These are phyloP conservation scores for Silurus glanis DNA, from an alignment of 2,113 vertebrate genomes.

Conservation along the genomic window DNA sequence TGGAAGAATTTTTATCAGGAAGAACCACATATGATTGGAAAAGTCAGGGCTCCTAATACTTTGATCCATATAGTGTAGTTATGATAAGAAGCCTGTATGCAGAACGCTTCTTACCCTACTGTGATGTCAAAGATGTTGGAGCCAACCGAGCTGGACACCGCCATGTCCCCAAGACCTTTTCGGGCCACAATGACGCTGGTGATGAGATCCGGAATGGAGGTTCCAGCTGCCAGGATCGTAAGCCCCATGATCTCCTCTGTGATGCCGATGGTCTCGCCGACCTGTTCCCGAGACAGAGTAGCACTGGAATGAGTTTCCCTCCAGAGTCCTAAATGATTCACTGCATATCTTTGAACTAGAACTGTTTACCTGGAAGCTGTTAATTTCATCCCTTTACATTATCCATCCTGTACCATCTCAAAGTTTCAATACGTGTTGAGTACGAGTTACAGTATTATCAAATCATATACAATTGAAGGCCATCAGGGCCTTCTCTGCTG, in stretches of 20 bases:
- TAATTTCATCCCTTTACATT: neutral
- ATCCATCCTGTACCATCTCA: no score
- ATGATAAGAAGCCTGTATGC: neutral
- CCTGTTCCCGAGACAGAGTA: constrained; percentile 48
- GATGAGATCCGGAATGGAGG: constrained; percentile 76
- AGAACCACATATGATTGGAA: no score
- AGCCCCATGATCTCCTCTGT: constrained; percentile 76
- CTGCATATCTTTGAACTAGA: neutral
- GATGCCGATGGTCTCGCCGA: constrained; percentile 73
- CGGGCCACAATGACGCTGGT: constrained; percentile 77
- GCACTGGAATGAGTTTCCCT: neutral
- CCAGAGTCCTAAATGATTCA: neutral
- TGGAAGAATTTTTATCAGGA: no score
- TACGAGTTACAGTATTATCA: no score
- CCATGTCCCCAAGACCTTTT: constrained; percentile 76
- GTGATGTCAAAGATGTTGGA: constrained; percentile 79
- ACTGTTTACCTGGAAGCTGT: neutral
- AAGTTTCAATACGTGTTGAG: no score
- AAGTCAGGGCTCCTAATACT: no score
- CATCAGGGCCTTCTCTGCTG: no score
- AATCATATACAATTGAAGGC: no score
- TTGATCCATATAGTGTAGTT: neutral
- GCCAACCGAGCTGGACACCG: constrained; percentile 76
- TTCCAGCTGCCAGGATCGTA: constrained; percentile 75
- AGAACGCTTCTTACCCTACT: constrained; percentile 41